Evolutionary conservation across 2,888 invertebrate species (phyloP), one percentile per base, ranked within the genome.

Genomic region (Marasmarcha lunaedactyla): DNA sequence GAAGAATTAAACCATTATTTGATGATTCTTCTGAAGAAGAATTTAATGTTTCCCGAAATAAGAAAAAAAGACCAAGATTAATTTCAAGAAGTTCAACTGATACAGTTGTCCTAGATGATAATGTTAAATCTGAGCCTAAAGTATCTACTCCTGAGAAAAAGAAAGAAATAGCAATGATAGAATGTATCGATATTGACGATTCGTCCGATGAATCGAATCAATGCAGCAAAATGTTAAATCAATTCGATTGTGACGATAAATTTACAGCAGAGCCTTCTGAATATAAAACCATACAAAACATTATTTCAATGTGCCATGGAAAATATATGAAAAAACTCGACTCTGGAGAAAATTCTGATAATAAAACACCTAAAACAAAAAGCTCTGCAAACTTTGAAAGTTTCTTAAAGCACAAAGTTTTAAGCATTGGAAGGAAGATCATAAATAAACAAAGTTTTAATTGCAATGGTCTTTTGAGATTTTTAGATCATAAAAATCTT

Each of bases 401-500:
- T 38, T 59, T 62, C 41, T 46, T 79, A 6, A 67, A 68, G 55
- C 72, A 66, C 42, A 79, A 78, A 59, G 46, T 81, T 34, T 57
- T 74, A 50, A 78, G 72, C 49, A 63, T 81, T 38, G 81, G 81
- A 37, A 56, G 66, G 43, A 79, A 79, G 59, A 52, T 68, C 15
- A 61, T 81, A 38, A 63, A 61, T 47, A 63, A 57, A 45, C 54
- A 57, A 36, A 59, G 59, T 27, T 55, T 72, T 36, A 63, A 62
- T 46, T 68, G 68, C 39, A 68, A 55, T 41, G 77, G 76, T 4
- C 38, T 83, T 14, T 50, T 78, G 33, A 58, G 70, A 46, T 81
- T 63, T 49, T 51, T 79, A 49, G 73, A 78, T 47, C 51, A 68
- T 43, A 69, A 66, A 57, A 59, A 63, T 55, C 60, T 81, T 30